Evolutionary conservation across 1,140 invertebrate species (phyloP), one percentile per base, ranked within the genome.

Genomic region (Drosophila grimshawi): DNA sequence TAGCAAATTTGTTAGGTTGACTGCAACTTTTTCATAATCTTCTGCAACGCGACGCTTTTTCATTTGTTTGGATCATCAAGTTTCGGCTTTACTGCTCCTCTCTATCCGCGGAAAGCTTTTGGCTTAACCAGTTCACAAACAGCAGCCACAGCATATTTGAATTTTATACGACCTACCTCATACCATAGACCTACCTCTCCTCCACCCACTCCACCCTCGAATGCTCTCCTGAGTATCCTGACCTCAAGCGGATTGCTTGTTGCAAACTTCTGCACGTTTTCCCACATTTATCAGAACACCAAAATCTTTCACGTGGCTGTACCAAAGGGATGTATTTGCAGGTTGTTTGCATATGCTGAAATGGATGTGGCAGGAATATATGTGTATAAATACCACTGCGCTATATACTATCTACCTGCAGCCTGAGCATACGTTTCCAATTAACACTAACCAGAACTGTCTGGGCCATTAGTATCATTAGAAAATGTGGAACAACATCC

Each of bases 211-310:
- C 39, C 45, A 51, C 10, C 29, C 60, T 46, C 61, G 32, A 46
- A n/a, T 55, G 43, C 55, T 39, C 59, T 53, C 51, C 63, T 43
- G 51, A 61, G 48, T 11, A 49, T 37, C 32, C 33, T 27, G 11
- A 37, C 49, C 64, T 32, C 27, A 41, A 30, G 29, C 33, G 39
- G 53, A 73, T 65, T 49, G 45, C 62, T 73, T 52, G 64, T 73
- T 52, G 64, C 27, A 35, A 83, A 71, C 83, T 88, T 88, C 73
- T 83, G 83, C 83, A 86, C 83, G 80, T 86, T 83, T 80, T 88
- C 66, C 73, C 83, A 83, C 83, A 82, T 80, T 88, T 88, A 88
- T 88, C 76, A 68, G 68, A 4, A 49, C 6, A 51, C 37, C 30
- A 6, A 73, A 77, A 88, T 89, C 83, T 88, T 83, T 71, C 65